Base-by-base conservation (phyloP, 2,113 vertebrate genomes). In the Illadopsis cleaveri region DNA sequence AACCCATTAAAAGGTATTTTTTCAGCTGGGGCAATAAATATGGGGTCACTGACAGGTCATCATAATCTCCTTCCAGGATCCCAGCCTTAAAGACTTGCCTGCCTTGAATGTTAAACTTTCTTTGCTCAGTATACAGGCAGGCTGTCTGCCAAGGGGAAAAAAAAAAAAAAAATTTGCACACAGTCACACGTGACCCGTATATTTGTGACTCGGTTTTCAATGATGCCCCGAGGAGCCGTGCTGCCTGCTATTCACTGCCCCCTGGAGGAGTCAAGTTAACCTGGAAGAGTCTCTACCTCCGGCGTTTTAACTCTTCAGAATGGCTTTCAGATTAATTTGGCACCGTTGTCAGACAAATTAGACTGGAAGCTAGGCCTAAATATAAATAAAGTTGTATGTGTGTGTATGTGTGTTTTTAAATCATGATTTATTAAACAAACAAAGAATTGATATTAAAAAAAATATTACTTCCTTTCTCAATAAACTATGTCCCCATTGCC, bases 341-440 rank as follows among this genome's bases (percentile, higher is more conserved):
- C 45, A 80, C 33, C 2, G 14, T 27, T n/a, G 75, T 50, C 57
- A 81, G 62, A 62, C 45, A 91, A 89, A 89, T 33, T 58, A 76
- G 53, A 48, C 54, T 78, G 51, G 58, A 48, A 82, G 42, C 25
- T 75, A 66, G 25, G 64, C 86, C 37, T 83, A 89, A 95, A 71
- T 77, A 80, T 50, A 92, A 92, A 60, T 50, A 68, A 65, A 68
- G 22, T 82, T 42, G 3, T 56, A 15, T 25, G 6, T 20, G 14
- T 10, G 1, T 22, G 10, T 2, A 5, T 10, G 25, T 42, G n/a
- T 54, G 15, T 48, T 12, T 23, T 12, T 47, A 91, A 83, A 82
- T 72, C 22, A 79, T 60, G 7, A 50, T 60, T 96, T 91, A 56
- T 72, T 89, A 82, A 86, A 91, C 58, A 60, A 72, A 73, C 54